A percentile compares a stretch with the other conserved stretches of the same genome.
phyloP scores from a whole-genome alignment of 2,113 vertebrate species.

The Saguinus imperator region DNA sequence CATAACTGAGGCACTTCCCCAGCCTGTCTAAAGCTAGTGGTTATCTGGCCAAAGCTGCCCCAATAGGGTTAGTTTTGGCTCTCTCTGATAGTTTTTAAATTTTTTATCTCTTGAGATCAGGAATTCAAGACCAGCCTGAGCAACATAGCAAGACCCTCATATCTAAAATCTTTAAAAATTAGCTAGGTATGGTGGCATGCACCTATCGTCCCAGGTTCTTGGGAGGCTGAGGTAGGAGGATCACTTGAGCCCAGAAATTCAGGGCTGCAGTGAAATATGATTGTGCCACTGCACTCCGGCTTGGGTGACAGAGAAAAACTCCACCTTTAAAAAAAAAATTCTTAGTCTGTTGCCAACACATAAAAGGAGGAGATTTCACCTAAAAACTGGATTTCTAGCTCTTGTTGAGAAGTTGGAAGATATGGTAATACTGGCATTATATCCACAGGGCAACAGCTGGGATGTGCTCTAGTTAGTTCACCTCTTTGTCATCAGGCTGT shows the following conservation, averaged over 20 bases:
- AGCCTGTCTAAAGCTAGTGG: neutral
- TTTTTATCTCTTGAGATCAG: neutral
- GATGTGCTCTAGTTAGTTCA: neutral
- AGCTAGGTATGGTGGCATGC: neutral
- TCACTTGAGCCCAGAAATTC: neutral
- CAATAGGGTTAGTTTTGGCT: neutral
- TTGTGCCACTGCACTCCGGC: neutral
- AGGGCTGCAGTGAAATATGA: neutral
- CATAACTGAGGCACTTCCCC: neutral
- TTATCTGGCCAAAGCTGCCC: neutral
- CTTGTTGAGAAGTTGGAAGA: neutral
- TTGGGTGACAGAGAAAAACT: neutral
- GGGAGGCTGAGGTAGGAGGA: neutral
- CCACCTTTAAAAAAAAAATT: neutral
- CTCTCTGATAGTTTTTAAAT: neutral
- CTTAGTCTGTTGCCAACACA: neutral
- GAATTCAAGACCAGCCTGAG: neutral
- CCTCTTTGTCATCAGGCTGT: neutral
- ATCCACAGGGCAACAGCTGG: no score
- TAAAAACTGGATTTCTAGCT: slow-evolving; percentile 8
- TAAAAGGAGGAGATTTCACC: neutral
- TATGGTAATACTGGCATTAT: neutral
- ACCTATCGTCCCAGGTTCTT: neutral
- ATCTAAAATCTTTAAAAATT: neutral
- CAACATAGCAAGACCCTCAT: neutral